Base-by-base conservation (phyloP, 2,113 vertebrate genomes). In the Aepyceros melampus region DNA sequence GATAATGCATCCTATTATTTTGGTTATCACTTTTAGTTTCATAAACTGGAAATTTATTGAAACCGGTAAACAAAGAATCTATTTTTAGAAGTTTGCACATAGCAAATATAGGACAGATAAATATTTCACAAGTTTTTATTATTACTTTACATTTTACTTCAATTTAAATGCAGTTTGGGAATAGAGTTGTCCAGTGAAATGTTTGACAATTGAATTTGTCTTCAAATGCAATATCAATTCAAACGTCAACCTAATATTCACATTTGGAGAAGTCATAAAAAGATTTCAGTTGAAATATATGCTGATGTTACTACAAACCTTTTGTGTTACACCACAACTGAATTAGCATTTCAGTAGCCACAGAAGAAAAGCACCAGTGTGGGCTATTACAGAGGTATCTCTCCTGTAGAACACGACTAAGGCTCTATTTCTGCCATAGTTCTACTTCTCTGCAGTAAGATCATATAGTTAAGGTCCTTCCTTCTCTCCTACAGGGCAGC, bases 291-390 rank as follows among this genome's bases (percentile, higher is more conserved):
- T 87, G 49, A 87, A 84, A 82, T 56, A 43, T 3, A 82, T 55
- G 15, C 25, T 43, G 49, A 55, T 25, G 15, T 43, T 60, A 43
- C 23, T 78, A 81, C 12, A 36, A 94, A 91, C 36, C 17, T 4
- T 76, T 15, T 45, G 6, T 40, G 64, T 49, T 85, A 51, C 58
- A 55, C 8, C 45, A 25, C 23, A 58, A 36, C 9, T 6, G 10
- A 95, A 60, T 92, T 82, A 94, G 47, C 83, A 89, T 94, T 86
- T 89, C 60, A 40, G 14, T 55, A 51, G 53, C 29, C 29, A 47
- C 25, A 21, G 13, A 81, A 81, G 33, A 71, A 87, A 62, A 93
- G 21, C 3, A 53, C 14, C 31, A 56, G 0, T 0, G 2, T 25
- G 58, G 25, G 79, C 25, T 87, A 36, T 49, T 7, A 3, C 13